Conservation (phyloP, 2,888 invertebrate species). For the Allacma fusca region DNA sequence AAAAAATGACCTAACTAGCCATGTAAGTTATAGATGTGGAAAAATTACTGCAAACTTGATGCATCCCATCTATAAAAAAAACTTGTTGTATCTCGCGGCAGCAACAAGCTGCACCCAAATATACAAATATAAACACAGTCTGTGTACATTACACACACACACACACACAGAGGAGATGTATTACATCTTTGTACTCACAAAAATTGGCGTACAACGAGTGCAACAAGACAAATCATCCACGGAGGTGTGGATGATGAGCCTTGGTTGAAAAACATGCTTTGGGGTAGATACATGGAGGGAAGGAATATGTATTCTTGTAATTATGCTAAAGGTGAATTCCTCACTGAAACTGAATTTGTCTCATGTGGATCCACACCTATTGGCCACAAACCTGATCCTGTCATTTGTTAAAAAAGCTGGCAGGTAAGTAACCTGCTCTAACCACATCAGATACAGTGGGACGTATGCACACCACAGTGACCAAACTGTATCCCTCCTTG, state of each 20-base stretch:
- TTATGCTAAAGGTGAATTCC: not conserved
- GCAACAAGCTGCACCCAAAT: not conserved
- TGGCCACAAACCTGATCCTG: not conserved
- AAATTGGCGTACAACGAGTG: too few relatives aligned
- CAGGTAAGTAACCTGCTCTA: too few relatives aligned
- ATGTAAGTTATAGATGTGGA: not conserved
- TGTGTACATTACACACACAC: not conserved
- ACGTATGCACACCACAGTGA: not conserved
- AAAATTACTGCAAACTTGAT: not conserved
- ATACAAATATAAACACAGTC: not conserved
- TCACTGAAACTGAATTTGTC: conserved; percentile 8
- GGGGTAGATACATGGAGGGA: too few relatives aligned
- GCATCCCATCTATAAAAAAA: conserved; percentile 15
- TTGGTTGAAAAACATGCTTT: too few relatives aligned
- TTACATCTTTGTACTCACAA: too few relatives aligned
- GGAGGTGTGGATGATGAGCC: too few relatives aligned
- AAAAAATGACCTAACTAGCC: not conserved
- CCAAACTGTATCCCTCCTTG: not conserved
- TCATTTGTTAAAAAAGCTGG: too few relatives aligned
- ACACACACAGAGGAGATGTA: too few relatives aligned
- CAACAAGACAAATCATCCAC: too few relatives aligned
- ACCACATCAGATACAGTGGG: too few relatives aligned
- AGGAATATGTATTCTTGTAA: too few relatives aligned
- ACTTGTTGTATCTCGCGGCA: conserved; percentile 37
- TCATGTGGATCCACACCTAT: conserved; percentile 9